A percentile compares a stretch with the other conserved stretches of the same genome.
phyloP scores from a whole-genome alignment of 2,113 vertebrate species.

The Cinclus mexicanus region DNA sequence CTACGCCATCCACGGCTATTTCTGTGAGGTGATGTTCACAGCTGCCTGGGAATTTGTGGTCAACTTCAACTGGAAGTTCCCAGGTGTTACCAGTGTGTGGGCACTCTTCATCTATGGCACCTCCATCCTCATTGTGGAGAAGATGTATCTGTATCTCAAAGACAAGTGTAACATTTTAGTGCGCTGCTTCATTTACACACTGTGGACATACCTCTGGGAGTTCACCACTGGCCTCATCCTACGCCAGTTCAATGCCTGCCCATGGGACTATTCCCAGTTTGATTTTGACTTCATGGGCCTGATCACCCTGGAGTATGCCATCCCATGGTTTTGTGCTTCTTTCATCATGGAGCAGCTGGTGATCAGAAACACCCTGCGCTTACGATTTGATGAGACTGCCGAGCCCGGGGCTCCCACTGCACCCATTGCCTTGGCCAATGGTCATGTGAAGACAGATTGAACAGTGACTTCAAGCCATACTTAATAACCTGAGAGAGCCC shows the following conservation, averaged over 20 bases:
- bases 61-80: conserved; percentile 97
- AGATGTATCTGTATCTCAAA: conserved; percentile 91
- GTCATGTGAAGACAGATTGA: conserved; percentile 91
- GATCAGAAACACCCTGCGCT: conserved; percentile 92
- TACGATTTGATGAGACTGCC: conserved; percentile 85
- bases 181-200: conserved; percentile 94
- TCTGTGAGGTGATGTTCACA: conserved; percentile 99
- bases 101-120: conserved; percentile 98
- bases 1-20: conserved; percentile 97
- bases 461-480: not conserved
- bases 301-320: conserved; percentile 94
- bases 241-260: conserved; percentile 94
- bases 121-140: conserved; percentile 96
- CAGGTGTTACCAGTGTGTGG: conserved; percentile 97
- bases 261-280: conserved; percentile 97
- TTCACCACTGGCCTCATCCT: conserved; percentile 92
- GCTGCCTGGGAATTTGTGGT: conserved; percentile 97
- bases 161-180: conserved; percentile 84
- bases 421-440: conserved; percentile 77
- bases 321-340: conserved; percentile 96
- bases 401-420: conserved; percentile 73
- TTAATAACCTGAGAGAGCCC: conserved; percentile 30
- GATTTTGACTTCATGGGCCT: conserved; percentile 98
- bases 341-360: conserved; percentile 93
- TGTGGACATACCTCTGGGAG: conserved; percentile 98